Base-by-base conservation (phyloP, 2,888 invertebrate species). In the Diarsia dahlii region DNA sequence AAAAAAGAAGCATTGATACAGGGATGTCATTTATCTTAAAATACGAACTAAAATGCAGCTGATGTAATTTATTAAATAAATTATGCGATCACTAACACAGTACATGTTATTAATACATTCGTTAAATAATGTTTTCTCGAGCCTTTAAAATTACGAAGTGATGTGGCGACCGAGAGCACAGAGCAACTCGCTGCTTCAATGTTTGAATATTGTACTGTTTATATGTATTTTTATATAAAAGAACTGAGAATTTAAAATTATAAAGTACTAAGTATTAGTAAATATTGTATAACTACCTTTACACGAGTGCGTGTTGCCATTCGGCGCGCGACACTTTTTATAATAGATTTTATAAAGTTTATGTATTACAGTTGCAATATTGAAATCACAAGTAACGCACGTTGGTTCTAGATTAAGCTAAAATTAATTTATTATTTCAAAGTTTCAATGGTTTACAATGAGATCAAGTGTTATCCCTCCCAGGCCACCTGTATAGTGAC, bases 161-260 rank as follows among this genome's bases (percentile, higher is more conserved):
- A 73, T 28, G 60, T 23, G 65, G 46, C 52, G 66, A 58, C 66
- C 18, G 28, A 58, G 63, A 67, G 50, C 45, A 52, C 58, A 50
- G 45, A 68, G 34, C 52, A 54, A 50, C 62, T 39, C 28, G 60
- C 62, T 75, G 56, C 46, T 65, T 60, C 69, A 68, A 73, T 74
- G 39, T 80, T 83, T 74, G 72, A 74, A 76, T 84, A 82, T 78
- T 85, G 73, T 84, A 85, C 82, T 84, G 84, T 85, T 81, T 84
- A 82, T 85, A 86, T 88, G 85, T 90, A 91, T 89, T 90, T 90
- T 89, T 89, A 88, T 90, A 89, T 80, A 85, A 88, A 89, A 86
- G 88, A 89, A 91, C 90, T 90, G 91, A 91, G 77, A 88, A 85
- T 88, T 78, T 82, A 84, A 85, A 78, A 82, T 82, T 75, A 77